phyloP scores from a whole-genome alignment of 2,888 invertebrate genomes.

The Cerastis rubricosa region DNA sequence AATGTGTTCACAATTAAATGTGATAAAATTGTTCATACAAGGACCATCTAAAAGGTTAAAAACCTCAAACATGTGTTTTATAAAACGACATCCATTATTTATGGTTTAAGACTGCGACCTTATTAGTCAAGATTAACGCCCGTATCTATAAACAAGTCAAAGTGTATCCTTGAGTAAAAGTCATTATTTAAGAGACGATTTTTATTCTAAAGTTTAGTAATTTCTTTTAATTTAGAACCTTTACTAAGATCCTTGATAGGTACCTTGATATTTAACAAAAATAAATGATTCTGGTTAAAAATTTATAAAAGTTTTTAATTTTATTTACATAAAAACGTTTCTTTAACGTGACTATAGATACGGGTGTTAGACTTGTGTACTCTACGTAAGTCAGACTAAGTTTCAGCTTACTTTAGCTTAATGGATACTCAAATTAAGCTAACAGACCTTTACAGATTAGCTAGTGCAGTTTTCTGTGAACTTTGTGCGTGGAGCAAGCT shows the following conservation, averaged over 20 bases:
- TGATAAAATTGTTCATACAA: constrained; percentile 28
- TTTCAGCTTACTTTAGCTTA: constrained; percentile 24
- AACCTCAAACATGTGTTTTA: constrained; percentile 37
- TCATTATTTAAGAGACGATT: not conserved
- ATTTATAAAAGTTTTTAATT: too few species aligned
- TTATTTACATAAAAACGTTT: too few species aligned
- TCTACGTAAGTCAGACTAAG: constrained; percentile 4
- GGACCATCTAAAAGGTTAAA: constrained; percentile 35
- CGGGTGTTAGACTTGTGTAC: constrained; percentile 3
- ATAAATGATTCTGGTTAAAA: too few species aligned
- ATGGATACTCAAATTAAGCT: constrained; percentile 13
- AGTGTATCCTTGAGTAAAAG: not conserved
- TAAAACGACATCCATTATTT: constrained; percentile 2
- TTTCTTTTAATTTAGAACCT: too few species aligned
- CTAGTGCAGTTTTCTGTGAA: not conserved
- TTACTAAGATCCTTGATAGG: too few species aligned
- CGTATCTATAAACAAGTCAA: not conserved
- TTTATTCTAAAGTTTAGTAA: too few species aligned
- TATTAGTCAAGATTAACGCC: constrained; percentile 19
- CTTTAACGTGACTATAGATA: too few species aligned
- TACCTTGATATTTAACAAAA: too few species aligned
- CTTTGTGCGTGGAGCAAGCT: not conserved
- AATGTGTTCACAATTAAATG: constrained; percentile 49
- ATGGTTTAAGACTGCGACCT: constrained; percentile 14
- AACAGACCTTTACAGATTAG: not conserved